Base-by-base conservation (phyloP, 2,113 vertebrate species). In the Oceanites oceanicus region DNA sequence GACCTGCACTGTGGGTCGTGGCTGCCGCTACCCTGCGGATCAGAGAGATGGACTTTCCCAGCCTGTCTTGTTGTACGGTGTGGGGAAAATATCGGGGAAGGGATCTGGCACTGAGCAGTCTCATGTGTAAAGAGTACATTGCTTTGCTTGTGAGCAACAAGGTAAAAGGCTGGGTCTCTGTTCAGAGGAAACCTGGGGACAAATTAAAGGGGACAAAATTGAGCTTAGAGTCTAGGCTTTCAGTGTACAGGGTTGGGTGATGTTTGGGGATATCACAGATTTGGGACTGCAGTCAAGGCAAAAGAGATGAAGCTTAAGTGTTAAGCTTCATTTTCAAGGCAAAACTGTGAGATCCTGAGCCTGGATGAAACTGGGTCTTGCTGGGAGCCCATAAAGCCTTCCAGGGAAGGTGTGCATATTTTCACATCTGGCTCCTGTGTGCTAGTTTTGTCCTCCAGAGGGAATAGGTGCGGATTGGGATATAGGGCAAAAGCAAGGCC, bases 391-490 rank as follows among this genome's bases (percentile, higher is more conserved):
- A 15, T 27, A 72, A 75, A 92, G 22, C 40, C 38, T 96, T 77
- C 61, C 50, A 63, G 45, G 73, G 74, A 81, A 82, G 38, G 25
- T 2, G 3, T 80, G 50, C 4, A 4, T 70, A 65, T 74, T 95
- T 78, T 68, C 73, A 72, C 19, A 42, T 66, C 74, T 81, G 79
- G 18, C 7, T 93, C 12, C 49, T 40, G n/a, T 63, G 92, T 95
- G 85, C 90, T 90, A 95, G 63, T 88, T 96, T 86, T 90, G 65
- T 44, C 44, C 15, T 95, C 88, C 63, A 40, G 76, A 88, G 94
- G 78, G 88, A 92, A 90, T 79, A 70, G 53, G 44, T 50, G 30
- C 0, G 0, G 72, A 90, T 9, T 79, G 68, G 61, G 61, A 94
- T 88, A 42, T 49, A 96, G 86, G 45, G 78, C 81, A 93, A 86